These are phyloP conservation scores for Camelus bactrianus DNA, from an alignment of 2,113 vertebrate species.

Conservation along the genomic window DNA sequence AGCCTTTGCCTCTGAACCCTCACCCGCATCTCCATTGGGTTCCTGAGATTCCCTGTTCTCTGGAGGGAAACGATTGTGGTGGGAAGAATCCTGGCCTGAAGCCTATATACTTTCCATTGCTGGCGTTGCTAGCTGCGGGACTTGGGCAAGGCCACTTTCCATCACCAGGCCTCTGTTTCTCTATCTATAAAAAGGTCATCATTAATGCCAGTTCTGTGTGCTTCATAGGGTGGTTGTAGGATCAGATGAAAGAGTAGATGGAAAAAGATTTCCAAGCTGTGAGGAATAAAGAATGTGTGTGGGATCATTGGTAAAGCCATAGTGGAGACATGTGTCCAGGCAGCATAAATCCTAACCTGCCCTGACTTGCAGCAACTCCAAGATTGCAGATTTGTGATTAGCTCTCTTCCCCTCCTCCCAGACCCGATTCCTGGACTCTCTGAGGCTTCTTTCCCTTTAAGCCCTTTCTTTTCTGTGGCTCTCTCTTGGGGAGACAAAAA, in stretches of 20 bases:
- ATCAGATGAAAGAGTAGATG: not conserved
- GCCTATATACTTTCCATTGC: not conserved
- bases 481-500: not conserved
- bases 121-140: not conserved
- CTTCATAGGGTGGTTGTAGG: not conserved
- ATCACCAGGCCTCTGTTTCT: not conserved
- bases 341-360: not conserved
- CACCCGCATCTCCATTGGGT: not conserved
- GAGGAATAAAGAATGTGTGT: not conserved
- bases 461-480: not conserved
- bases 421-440: not conserved
- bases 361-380: not conserved
- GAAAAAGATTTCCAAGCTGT: not conserved
- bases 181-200: not conserved
- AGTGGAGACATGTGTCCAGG: not conserved
- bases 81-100: not conserved
- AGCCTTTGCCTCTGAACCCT: not conserved
- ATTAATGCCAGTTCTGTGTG: not conserved
- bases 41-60: not conserved
- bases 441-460: not conserved
- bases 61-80: not conserved
- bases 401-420: rapidly evolving
- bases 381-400: constrained; percentile 4
- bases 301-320: not conserved
- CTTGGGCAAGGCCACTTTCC: not conserved